Percentiles rank a stretch among this genome's conserved stretches.
Conservation (phyloP, 2,888 invertebrate species). For the Acholoe squamosa region DNA sequence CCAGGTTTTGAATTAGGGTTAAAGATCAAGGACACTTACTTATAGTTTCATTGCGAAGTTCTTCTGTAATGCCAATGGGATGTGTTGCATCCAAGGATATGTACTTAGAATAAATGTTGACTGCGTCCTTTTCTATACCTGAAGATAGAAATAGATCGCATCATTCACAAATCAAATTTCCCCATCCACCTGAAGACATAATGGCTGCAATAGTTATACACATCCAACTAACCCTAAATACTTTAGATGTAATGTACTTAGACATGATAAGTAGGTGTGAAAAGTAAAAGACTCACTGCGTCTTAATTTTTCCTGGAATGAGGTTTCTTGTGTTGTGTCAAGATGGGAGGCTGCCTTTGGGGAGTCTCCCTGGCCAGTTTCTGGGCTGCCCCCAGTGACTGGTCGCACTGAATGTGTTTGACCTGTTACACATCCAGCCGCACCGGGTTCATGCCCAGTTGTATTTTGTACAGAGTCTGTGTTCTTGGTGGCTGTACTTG, state of each 20-base stretch:
- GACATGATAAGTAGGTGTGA: neutral
- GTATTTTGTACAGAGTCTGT: conserved; percentile 51
- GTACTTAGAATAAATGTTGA: conserved; percentile 90
- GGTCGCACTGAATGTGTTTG: neutral
- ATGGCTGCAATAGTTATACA: neutral
- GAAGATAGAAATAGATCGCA: conserved; percentile 64
- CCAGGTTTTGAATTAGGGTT: too few species aligned
- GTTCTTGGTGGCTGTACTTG: neutral
- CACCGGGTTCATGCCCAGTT: neutral
- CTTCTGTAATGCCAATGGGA: conserved; percentile 83
- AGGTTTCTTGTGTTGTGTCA: conserved; percentile 43
- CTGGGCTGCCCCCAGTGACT: neutral
- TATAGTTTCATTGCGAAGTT: conserved; percentile 82
- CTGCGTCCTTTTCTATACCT: conserved; percentile 85
- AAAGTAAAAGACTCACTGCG: conserved; percentile 46
- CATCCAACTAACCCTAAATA: too few species aligned
- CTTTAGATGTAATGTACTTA: neutral
- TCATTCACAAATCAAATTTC: neutral
- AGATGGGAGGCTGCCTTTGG: neutral
- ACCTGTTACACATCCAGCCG: neutral
- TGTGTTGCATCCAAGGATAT: conserved; percentile 88
- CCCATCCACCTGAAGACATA: neutral
- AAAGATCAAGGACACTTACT: conserved; percentile 75
- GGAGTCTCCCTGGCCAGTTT: neutral
- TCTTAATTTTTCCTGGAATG: conserved; percentile 63